Base-by-base conservation (phyloP, 2,888 invertebrate species). In the Ischnura elegans region DNA sequence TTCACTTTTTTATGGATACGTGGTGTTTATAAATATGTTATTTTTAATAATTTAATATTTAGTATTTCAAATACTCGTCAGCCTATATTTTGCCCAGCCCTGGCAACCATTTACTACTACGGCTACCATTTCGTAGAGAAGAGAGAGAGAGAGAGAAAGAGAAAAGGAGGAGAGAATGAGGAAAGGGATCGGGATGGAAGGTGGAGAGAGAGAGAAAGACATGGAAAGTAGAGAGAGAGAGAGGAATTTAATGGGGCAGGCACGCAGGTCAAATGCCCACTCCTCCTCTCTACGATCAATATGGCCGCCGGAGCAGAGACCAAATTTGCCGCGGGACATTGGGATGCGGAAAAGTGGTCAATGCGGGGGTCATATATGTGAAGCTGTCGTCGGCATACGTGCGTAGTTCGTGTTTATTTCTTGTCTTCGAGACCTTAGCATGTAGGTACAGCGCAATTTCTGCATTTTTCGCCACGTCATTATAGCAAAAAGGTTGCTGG, bases 261-360 rank as follows among this genome's bases (percentile, higher is more conserved):
- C 61, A 90, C 90, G 90, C 90, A 90, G 90, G 90, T 90, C 90
- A 90, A 90, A 90, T 90, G 90, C 90, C 90, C 43, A 42, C 51
- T 61, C 51, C 87, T 87, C 55, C 36, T n/a, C 36, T n/a, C 36
- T 42, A 25, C 90, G 90, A 90, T 90, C 90, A 90, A 90, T 90
- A 90, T 61, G 90, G 61, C 61, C 43, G 90, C 61, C n/a, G 90
- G 90, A 61, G 90, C 61, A 43, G 43, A 61, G 90, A 43, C 61
- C 61, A 45, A 90, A 87, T 43, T 61, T 43, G 90, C 90, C 90
- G 61, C 90, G 90, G 90, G 90, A 43, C 90, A 76, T 45, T 43
- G 36, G 61, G 55, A 51, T 42, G 51, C 47, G 55, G 25, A 55
- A 55, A 87, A 47, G 47, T 90, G 90, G 90, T 61, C 90, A 90